A percentile compares a stretch with the other conserved stretches of the same genome.
Conservation (phyloP, 1,140 invertebrate species). For the Cyclina sinensis region DNA sequence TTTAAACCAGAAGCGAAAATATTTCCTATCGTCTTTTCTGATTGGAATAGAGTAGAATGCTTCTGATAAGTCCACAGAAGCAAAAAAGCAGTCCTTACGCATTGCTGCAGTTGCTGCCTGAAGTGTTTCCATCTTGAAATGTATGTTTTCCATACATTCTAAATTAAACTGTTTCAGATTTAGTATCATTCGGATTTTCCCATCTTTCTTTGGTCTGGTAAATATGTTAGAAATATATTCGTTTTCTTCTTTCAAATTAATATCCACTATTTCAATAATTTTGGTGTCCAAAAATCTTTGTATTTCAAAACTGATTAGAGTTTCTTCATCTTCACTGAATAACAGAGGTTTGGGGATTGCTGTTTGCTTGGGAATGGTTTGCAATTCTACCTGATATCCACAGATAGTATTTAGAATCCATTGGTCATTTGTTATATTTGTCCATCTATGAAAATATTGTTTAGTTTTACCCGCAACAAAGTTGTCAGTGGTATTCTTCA, state of each 20-base stretch:
- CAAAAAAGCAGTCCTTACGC: slow-evolving; percentile 58
- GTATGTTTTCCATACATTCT: slow-evolving; percentile 27
- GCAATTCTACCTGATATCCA: slow-evolving; percentile 48
- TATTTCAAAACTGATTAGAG: slow-evolving; percentile 10
- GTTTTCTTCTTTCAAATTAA: neutral
- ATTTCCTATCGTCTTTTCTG: slow-evolving; percentile 42
- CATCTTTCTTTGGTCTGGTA: slow-evolving; percentile 63
- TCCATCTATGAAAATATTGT: slow-evolving; percentile 11
- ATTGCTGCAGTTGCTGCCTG: slow-evolving; percentile 49
- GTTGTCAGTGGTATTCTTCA: slow-evolving; percentile 10
- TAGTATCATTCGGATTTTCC: slow-evolving; percentile 54
- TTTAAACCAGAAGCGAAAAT: slow-evolving; percentile 36
- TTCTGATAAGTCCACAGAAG: slow-evolving; percentile 51
- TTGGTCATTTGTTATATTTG: slow-evolving; percentile 43
- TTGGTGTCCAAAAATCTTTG: slow-evolving; percentile 29
- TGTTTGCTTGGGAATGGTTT: neutral
- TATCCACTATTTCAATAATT: slow-evolving; percentile 31
- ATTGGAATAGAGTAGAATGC: slow-evolving; percentile 51
- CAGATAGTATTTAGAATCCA: slow-evolving; percentile 56
- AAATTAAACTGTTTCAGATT: slow-evolving; percentile 68
- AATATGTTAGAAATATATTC: slow-evolving; percentile 70
- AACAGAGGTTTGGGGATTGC: neutral
- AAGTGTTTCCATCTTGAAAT: slow-evolving; percentile 72
- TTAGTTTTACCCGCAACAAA: slow-evolving; percentile 37
- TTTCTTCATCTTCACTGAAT: neutral